A percentile compares a stretch with the other conserved stretches of the same genome.
phyloP scores from a whole-genome alignment of 1,140 invertebrate genomes.

The Popillia japonica region DNA sequence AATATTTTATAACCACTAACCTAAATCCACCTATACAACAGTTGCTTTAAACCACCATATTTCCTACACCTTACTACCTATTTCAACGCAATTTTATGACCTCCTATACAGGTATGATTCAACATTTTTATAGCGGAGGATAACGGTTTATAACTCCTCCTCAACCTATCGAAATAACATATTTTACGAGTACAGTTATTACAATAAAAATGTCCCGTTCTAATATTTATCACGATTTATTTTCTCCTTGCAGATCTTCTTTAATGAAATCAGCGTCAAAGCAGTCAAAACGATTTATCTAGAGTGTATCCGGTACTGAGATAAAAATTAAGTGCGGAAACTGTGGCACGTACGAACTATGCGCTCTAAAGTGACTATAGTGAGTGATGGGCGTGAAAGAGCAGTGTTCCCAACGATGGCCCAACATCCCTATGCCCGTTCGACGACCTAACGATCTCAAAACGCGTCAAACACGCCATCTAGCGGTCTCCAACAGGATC shows the following conservation, averaged over 20 bases:
- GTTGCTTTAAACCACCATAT: background rate
- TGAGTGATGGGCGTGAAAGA: slow-evolving; percentile 54
- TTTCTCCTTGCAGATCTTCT: background rate
- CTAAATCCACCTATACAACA: background rate
- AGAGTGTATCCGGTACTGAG: background rate
- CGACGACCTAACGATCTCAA: slow-evolving; percentile 19
- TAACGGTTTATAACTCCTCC: background rate
- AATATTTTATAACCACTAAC: background rate
- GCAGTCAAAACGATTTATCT: background rate
- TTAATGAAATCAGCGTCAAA: background rate
- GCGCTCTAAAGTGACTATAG: slow-evolving; percentile 41
- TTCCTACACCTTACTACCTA: background rate
- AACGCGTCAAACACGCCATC: background rate
- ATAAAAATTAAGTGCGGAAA: background rate
- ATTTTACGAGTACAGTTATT: no score
- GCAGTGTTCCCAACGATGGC: slow-evolving; percentile 51
- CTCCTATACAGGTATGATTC: background rate
- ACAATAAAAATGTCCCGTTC: no score
- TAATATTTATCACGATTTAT: no score
- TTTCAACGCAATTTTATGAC: background rate
- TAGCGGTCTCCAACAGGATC: background rate
- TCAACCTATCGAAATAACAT: no score
- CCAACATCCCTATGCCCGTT: slow-evolving; percentile 36
- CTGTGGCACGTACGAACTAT: slow-evolving; percentile 6
- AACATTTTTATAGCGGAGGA: background rate